Evolutionary conservation across 1,140 invertebrate genomes (phyloP), one percentile per base, ranked within the genome.

Genomic region (Aricia agestis): DNA sequence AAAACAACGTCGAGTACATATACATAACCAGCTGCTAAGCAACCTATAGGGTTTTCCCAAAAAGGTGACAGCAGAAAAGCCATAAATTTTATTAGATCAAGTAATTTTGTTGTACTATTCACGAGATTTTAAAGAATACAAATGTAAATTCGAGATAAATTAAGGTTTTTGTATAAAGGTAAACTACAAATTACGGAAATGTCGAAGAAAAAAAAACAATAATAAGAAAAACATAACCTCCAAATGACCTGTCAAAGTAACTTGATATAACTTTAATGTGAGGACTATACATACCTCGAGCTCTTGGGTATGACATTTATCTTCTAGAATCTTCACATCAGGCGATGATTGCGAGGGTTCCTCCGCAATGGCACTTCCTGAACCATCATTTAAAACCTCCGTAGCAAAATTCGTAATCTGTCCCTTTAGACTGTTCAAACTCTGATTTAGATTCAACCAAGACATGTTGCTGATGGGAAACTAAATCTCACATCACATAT

Each of bases 391-490:
- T 74, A 95, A 89, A 63, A 95, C 95, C 86, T 95, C 95, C 78
- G 94, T 95, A 72, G 95, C 95, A 79, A 96, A 94, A 88, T 93
- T 96, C 11, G 94, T 94, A 74, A 96, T 93, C 88, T 96, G 95
- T 78, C 95, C 95, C 85, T 95, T 96, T 76, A 96, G 89, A 92
- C 92, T 94, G 83, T 93, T 95, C 72, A 96, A 93, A 88, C 95
- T 95, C 77, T 95, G 94, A 79, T 95, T 94, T 67, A 95, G 93
- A 81, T 95, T 95, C 72, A 96, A 93, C 95, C 95, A 96, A 89
- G 95, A 94, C 95, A 96, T 96, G 91, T 92, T 93, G 52, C 6
- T 63, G 18, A 63, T 19, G 59, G 19, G 69, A 68, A 66, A 63
- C 57, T 66, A 18, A 69, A 75, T 72, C 69, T 70, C 72, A 68